Percentiles rank a stretch among this genome's conserved stretches.
These are phyloP conservation scores for Aphrocallistes beatrix DNA, from an alignment of 37 sponge, comb jelly and placozoan species.

Conservation along the genomic window DNA sequence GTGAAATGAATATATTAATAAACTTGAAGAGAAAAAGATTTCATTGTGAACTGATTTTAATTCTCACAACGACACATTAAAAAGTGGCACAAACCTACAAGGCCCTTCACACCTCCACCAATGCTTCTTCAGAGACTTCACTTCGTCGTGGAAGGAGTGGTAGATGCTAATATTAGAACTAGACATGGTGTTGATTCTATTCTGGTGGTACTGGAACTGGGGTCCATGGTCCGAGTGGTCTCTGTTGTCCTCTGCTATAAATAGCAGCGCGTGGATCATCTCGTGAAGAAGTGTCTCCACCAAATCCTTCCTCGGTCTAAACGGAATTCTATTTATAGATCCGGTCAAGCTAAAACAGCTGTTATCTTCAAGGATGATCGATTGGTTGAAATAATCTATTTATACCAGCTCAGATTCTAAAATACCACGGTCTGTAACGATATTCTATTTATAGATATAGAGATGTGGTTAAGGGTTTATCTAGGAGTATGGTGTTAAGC, in stretches of 20 bases:
- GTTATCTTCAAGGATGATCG: too few species aligned
- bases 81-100: constrained; percentile 32
- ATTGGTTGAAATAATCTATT: too few species aligned
- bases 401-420: too few species aligned
- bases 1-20: too few species aligned
- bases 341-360: too few species aligned
- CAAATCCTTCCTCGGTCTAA: constrained; percentile 73
- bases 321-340: too few species aligned
- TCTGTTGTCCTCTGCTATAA: constrained; percentile 77
- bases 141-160: constrained; percentile 92
- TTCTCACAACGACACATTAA: background rate
- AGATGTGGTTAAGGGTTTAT: too few species aligned
- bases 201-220: constrained; percentile 74
- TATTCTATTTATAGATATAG: too few species aligned
- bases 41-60: too few species aligned
- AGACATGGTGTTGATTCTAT: constrained; percentile 64
- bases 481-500: too few species aligned
- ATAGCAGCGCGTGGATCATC: constrained; percentile 97
- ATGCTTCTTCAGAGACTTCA: constrained; percentile 50
- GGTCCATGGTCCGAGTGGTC: constrained; percentile 94
- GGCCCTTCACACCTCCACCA: constrained; percentile 96
- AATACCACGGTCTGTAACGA: too few species aligned
- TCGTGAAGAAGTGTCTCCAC: constrained; percentile 98
- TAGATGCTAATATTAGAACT: constrained; percentile 86
- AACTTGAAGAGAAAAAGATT: too few species aligned